These are phyloP conservation scores for Drosophila nr. medialis DNA, from an alignment of 2,888 invertebrate species.

Conservation along the genomic window DNA sequence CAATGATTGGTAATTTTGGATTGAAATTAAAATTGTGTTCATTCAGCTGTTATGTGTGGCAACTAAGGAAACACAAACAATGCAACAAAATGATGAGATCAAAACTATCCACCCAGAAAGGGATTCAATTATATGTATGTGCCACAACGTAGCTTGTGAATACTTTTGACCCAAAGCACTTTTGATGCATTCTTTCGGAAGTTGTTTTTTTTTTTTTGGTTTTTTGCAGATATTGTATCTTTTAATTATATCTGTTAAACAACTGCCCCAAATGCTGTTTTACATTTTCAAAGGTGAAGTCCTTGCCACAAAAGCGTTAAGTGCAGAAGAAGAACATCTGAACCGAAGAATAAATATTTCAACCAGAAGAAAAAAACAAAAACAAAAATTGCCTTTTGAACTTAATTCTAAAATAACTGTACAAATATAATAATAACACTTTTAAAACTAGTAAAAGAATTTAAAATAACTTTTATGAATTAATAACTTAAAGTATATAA, in stretches of 20 bases:
- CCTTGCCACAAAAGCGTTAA: not conserved
- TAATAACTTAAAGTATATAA: not conserved
- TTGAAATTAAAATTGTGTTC: not conserved
- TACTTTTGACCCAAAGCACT: not conserved
- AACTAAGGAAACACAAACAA: not conserved
- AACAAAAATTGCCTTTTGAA: not conserved
- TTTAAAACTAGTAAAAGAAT: not conserved
- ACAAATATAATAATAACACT: not conserved
- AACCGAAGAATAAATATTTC: not conserved
- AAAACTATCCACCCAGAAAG: not conserved
- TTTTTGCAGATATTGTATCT: too few relatives aligned
- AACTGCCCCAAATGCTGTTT: too few relatives aligned
- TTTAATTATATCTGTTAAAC: too few relatives aligned
- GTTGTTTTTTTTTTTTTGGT: not conserved
- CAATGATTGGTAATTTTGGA: not conserved
- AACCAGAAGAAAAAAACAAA: not conserved
- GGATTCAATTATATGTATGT: not conserved
- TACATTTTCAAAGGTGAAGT: too few relatives aligned
- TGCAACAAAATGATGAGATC: not conserved
- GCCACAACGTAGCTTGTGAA: not conserved
- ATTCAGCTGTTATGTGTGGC: not conserved
- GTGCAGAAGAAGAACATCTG: not conserved
- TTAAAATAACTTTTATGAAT: too few relatives aligned
- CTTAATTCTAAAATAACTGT: not conserved
- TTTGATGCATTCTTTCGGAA: not conserved